Conservation (phyloP, 2,797 vertebrate genomes). For the Harpagifer antarcticus region DNA sequence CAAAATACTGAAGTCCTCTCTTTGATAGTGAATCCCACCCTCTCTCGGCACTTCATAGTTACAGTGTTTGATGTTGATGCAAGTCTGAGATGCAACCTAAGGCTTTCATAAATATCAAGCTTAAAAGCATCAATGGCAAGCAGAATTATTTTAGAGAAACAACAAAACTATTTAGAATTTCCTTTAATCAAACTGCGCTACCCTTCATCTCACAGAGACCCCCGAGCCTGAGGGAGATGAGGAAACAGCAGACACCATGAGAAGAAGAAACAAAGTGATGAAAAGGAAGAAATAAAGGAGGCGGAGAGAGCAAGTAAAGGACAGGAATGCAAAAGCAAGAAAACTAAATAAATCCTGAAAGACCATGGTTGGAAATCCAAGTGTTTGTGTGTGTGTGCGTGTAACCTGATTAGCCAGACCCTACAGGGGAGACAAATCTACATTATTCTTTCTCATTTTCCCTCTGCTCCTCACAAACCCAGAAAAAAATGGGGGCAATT, state of each 20-base stretch:
- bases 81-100: slow-evolving; percentile 14
- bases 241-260: slow-evolving; percentile 45
- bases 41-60: slow-evolving; percentile 5
- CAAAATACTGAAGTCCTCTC: slow-evolving; percentile 48
- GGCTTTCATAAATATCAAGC: slow-evolving; percentile 25
- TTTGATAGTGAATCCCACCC: slow-evolving; percentile 20
- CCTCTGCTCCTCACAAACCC: slow-evolving; percentile 74
- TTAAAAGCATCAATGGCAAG: slow-evolving; percentile 19
- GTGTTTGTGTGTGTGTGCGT: slow-evolving; percentile 19
- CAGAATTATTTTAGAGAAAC: slow-evolving; percentile 32
- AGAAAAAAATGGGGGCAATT: slow-evolving; percentile 80
- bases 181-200: slow-evolving; percentile 26
- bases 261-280: slow-evolving; percentile 23
- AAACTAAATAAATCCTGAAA: slow-evolving; percentile 24
- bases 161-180: slow-evolving; percentile 25
- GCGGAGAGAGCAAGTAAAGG: slow-evolving; percentile 26
- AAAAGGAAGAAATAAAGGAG: slow-evolving; percentile 33
- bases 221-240: slow-evolving; percentile 39
- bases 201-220: slow-evolving; percentile 9
- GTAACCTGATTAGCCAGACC: slow-evolving; percentile 77
- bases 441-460: slow-evolving; percentile 76
- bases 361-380: slow-evolving; percentile 41
- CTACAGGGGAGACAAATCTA: slow-evolving; percentile 77
- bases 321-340: slow-evolving; percentile 19
- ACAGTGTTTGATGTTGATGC: slow-evolving; percentile 23